These are phyloP conservation scores for Dendrolimus pini DNA, from an alignment of 2,888 invertebrate genomes.

Conservation along the genomic window DNA sequence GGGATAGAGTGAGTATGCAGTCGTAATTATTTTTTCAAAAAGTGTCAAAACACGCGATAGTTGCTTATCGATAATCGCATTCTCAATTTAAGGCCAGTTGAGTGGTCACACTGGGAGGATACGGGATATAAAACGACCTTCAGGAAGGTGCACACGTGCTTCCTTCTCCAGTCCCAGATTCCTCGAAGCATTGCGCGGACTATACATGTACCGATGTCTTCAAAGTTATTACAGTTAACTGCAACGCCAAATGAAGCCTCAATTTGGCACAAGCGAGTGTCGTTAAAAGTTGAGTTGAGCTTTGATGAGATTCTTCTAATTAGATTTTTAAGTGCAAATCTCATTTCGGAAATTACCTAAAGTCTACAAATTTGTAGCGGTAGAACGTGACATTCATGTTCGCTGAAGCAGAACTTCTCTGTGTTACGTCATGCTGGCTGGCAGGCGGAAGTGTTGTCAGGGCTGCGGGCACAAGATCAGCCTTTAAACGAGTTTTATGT, in stretches of 20 bases:
- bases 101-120: too few relatives aligned
- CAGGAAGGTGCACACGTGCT: too few relatives aligned
- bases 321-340: constrained; percentile 5
- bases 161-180: too few relatives aligned
- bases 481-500: constrained; percentile 46
- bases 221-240: constrained; percentile 65
- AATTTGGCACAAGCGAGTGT: constrained; percentile 45
- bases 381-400: constrained; percentile 27
- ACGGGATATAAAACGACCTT: too few relatives aligned
- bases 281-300: constrained; percentile 16
- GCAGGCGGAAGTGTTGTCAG: constrained; percentile 34
- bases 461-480: constrained; percentile 35
- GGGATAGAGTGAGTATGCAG: too few relatives aligned
- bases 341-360: background rate
- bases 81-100: too few relatives aligned
- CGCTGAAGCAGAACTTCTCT: constrained; percentile 36
- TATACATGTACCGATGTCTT: constrained; percentile 20
- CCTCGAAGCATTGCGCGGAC: background rate
- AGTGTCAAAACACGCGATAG: too few relatives aligned
- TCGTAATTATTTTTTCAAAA: too few relatives aligned
- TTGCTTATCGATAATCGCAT: too few relatives aligned
- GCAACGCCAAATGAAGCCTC: constrained; percentile 49
- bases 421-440: constrained; percentile 45
- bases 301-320: constrained; percentile 10
- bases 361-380: constrained; percentile 3